phyloP scores from a whole-genome alignment of 2,113 vertebrate genomes.

The Sula dactylatra region DNA sequence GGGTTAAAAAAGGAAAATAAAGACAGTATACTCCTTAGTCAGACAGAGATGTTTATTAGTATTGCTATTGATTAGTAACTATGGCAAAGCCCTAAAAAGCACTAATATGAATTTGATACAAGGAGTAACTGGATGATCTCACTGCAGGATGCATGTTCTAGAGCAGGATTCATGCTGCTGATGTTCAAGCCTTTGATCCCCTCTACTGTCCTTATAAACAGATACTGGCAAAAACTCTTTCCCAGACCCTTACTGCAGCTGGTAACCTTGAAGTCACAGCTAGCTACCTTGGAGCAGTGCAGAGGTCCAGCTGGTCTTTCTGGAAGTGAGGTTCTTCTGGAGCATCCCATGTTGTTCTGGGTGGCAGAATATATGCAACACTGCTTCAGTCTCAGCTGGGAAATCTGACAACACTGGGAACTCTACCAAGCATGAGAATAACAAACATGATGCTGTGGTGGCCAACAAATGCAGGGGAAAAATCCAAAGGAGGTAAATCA shows the following conservation, averaged over 20 bases:
- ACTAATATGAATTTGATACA: neutral
- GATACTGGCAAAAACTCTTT: neutral
- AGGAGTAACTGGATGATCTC: neutral
- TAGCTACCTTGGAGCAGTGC: neutral
- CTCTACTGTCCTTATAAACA: neutral
- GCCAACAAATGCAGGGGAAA: neutral
- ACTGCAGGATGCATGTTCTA: neutral
- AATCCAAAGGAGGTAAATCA: neutral
- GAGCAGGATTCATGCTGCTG: neutral
- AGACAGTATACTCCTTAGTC: neutral
- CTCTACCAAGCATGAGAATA: neutral
- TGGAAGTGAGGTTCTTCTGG: slow-evolving; percentile 1
- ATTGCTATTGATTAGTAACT: slow-evolving; percentile 13
- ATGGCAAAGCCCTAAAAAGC: neutral
- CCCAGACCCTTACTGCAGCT: neutral
- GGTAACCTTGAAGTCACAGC: neutral
- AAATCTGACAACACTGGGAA: slow-evolving; percentile 24
- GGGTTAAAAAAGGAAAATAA: slow-evolving; percentile 15
- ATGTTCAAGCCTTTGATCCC: neutral
- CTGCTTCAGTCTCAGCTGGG: neutral
- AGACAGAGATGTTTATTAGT: neutral
- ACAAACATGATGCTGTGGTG: neutral
- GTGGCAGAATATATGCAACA: neutral
- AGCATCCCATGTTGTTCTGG: neutral
- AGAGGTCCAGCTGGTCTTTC: neutral